Evolutionary conservation across 1,140 invertebrate species (phyloP), one percentile per base, ranked within the genome.

Genomic region (Oppia nitens): DNA sequence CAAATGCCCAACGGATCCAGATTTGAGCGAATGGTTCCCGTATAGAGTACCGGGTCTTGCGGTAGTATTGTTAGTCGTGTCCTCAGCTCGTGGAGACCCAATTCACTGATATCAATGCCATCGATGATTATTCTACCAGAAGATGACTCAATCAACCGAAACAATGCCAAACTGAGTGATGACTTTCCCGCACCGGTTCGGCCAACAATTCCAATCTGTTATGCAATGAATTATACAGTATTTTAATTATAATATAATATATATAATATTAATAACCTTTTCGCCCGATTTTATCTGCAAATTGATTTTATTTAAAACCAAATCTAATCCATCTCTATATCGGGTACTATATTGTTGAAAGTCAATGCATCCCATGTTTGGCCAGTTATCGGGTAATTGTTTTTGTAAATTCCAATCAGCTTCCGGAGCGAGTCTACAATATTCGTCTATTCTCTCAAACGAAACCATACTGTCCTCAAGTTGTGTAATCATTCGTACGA

Each of bases 141-240:
- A n/a, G n/a, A n/a, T n/a, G n/a, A n/a, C n/a, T n/a, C n/a, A n/a
- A n/a, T n/a, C n/a, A n/a, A n/a, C n/a, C n/a, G n/a, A n/a, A 92
- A 69, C 40, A 81, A 83, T 55, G 87, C 87, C 32, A 85, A 86
- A 72, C 92, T 91, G 53, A 93, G 73, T 57, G 91, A 69, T 17
- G 76, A 87, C 76, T 93, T 87, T 70, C 74, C 66, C 63, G 74
- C n/a, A n/a, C n/a, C n/a, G n/a, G n/a, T n/a, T n/a, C n/a, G n/a
- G n/a, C n/a, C n/a, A n/a, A n/a, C n/a, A n/a, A n/a, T n/a, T n/a
- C n/a, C n/a, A n/a, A n/a, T n/a, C n/a, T n/a, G n/a, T n/a, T n/a
- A n/a, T n/a, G 62, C 54, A 63, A 63, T n/a, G 59, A 79, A 0
- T 79, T 78, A n/a, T n/a, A n/a, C n/a, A n/a, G n/a, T n/a, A n/a